Evolutionary conservation across 2,888 invertebrate genomes (phyloP), one percentile per base, ranked within the genome.

Genomic region (Polymixis flavicincta): DNA sequence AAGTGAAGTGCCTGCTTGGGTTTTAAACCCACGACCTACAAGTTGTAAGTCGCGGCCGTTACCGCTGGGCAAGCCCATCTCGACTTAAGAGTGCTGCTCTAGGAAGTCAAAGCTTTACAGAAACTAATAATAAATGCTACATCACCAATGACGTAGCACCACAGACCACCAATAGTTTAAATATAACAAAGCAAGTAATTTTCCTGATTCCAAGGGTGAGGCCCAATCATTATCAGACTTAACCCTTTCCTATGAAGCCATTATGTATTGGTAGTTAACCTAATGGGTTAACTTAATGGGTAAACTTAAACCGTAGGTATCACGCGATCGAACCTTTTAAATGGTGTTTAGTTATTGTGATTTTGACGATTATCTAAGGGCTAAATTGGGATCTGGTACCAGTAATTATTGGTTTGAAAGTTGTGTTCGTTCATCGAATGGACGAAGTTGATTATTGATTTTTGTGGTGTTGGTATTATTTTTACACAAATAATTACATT

Each of bases 221-320:
- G 90, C 84, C 89, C 92, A 91, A 94, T 94, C 92, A 90, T 94
- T 93, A 94, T 92, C 93, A 76, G 54, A 91, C 60, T 90, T 90
- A 94, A 94, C 94, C 95, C 95, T 87, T 94, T 93, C 78, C 92
- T 88, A 93, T 94, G 91, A 92, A 95, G 95, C 92, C 94, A 95
- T 95, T 95, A 95, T 93, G 92, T 91, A 91, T 91, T 82, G 88
- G 85, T 92, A 91, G 93, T 66, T 72, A 71, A 54, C 52, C 52
- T 91, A 91, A 91, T 82, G 88, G 86, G 93, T 94, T 94, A 93
- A 87, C 84, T 82, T 94, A 94, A 94, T 94, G 93, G 93, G 89
- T 92, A 86, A 89, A 90, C 90, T 93, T 94, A 90, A 89, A 72
- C 88, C 85, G 86, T 81, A 76, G 87, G 86, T 88, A 89, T 89